phyloP scores from a whole-genome alignment of 2,888 invertebrate species.

The Blastobasis lacticolella region DNA sequence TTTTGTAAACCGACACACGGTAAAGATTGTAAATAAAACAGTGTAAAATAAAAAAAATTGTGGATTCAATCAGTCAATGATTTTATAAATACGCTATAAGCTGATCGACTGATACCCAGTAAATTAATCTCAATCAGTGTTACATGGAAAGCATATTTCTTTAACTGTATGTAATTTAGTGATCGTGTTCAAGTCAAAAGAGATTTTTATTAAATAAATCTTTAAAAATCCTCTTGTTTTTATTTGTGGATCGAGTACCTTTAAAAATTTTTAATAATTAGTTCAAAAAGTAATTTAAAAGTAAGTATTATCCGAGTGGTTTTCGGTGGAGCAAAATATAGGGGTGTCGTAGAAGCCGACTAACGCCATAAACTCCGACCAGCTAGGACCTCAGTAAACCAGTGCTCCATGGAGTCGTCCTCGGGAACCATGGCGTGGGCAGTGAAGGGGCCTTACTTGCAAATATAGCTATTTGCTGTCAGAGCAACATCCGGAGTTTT shows the following conservation, averaged over 20 bases:
- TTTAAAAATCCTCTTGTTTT: constrained; percentile 30
- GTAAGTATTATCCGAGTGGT: not conserved
- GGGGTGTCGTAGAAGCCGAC: not conserved
- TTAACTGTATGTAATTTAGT: constrained; percentile 72
- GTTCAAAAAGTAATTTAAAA: not conserved
- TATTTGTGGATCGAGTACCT: constrained; percentile 12
- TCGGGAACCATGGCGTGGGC: no score
- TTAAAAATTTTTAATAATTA: no score
- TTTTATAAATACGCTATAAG: constrained; percentile 53
- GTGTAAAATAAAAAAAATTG: constrained; percentile 36
- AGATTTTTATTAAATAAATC: constrained; percentile 72
- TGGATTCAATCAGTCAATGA: constrained; percentile 46
- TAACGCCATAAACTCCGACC: no score
- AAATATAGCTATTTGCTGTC: no score
- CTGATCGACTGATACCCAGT: constrained; percentile 57
- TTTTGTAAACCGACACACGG: constrained; percentile 21
- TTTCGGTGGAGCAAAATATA: not conserved
- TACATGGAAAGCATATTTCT: constrained; percentile 52
- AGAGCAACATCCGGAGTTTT: no score
- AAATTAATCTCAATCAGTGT: constrained; percentile 54
- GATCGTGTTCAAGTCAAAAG: constrained; percentile 74
- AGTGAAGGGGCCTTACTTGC: no score
- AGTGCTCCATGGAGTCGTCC: no score
- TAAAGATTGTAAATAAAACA: not conserved
- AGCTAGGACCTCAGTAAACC: no score